Evolutionary conservation across 1,140 invertebrate species (phyloP).

Genomic region (Neuroterus valhalla): DNA sequence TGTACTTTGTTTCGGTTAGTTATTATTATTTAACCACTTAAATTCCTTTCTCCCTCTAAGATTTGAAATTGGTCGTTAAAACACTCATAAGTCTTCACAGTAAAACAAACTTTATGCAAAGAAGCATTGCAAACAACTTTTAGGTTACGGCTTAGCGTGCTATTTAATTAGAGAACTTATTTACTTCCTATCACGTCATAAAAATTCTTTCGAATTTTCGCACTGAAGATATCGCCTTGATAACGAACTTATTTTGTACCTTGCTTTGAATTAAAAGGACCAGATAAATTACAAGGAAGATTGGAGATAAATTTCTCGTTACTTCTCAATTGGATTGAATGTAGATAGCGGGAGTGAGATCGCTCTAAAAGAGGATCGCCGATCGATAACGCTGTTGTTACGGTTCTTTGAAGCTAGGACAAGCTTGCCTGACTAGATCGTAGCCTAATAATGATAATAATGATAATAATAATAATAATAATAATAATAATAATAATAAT

Average conservation of each 20-base stretch:
- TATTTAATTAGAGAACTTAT: too few relatives aligned
- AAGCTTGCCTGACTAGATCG: slow-evolving; percentile 70
- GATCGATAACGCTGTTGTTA: slow-evolving; percentile 48
- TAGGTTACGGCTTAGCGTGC: too few relatives aligned
- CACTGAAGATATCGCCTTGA: background rate
- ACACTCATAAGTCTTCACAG: too few relatives aligned
- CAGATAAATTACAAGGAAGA: background rate
- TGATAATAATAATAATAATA: background rate
- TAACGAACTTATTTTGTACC: background rate
- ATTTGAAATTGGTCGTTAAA: too few relatives aligned
- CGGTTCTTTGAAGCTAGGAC: slow-evolving; percentile 61
- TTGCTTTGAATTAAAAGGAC: background rate
- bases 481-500: too few relatives aligned
- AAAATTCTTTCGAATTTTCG: too few relatives aligned
- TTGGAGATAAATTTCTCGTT: slow-evolving; percentile 8
- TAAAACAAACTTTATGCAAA: too few relatives aligned
- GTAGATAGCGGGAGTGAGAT: slow-evolving; percentile 46
- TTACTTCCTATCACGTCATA: too few relatives aligned
- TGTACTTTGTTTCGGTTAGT: too few relatives aligned
- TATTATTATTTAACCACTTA: too few relatives aligned
- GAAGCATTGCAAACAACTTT: too few relatives aligned
- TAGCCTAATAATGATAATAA: slow-evolving; percentile 39
- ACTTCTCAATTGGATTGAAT: slow-evolving; percentile 40
- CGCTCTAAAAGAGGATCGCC: slow-evolving; percentile 49
- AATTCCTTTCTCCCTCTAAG: too few relatives aligned